Evolutionary conservation across 2,113 vertebrate species (phyloP).

Genomic region (Smithornis capensis): DNA sequence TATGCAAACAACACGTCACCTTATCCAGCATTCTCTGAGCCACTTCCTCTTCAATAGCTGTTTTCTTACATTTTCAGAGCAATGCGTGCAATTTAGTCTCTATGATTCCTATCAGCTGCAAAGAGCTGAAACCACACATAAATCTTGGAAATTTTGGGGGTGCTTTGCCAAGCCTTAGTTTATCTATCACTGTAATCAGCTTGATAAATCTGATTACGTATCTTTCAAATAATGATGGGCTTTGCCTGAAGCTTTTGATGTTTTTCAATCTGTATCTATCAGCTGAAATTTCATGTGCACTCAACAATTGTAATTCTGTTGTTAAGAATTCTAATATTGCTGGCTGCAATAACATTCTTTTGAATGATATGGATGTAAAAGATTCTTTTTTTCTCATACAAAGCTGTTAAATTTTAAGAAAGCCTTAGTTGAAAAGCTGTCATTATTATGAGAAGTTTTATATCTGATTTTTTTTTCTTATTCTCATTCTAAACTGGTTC

Average conservation of each 20-base stretch:
- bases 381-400: not conserved
- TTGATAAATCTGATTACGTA: not conserved
- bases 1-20: not conserved
- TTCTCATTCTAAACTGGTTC: not conserved
- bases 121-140: not conserved
- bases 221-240: conserved; percentile 32
- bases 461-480: not conserved
- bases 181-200: conserved; percentile 15
- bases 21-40: not conserved
- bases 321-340: not conserved
- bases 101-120: not conserved
- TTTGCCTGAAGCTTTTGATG: conserved; percentile 29
- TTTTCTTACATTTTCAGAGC: not conserved
- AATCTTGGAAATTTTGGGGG: conserved; percentile 16
- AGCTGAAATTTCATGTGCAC: conserved; percentile 13
- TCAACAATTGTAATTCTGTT: not conserved
- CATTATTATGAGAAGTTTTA: not conserved
- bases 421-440: not conserved
- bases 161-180: not conserved
- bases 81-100: not conserved
- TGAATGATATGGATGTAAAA: not conserved
- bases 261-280: conserved; percentile 22
- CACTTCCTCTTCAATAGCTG: not conserved
- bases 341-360: not conserved
- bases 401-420: not conserved